Evolutionary conservation across 92 coral and sea anemone genomes (phyloP), one percentile per base, ranked within the genome.

Genomic region (Siderastrea siderea): DNA sequence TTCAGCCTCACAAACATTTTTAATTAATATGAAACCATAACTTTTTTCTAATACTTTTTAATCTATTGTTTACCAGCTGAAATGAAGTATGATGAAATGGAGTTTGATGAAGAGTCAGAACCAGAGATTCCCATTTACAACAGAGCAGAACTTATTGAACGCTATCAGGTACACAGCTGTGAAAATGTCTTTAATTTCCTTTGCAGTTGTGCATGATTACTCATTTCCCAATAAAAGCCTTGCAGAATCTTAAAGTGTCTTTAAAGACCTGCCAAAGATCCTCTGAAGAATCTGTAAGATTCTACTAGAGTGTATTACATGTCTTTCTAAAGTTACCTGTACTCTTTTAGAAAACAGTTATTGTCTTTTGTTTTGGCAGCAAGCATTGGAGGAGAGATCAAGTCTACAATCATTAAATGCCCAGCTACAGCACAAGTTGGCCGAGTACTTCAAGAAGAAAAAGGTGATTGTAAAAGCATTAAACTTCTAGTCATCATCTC

Each of bases 401-500:
- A 70, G 92, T 10, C 85, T 98, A 3, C 98, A 95, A 84, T 90
- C 99, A 43, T 90, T 94, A 16, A 98, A 98, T 91, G 92, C 96
- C 74, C 99, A 98, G 90, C 88, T 95, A 5, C 99, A 98, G 45
- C 98, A 98, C 88, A 95, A 96, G 87, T 78, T 98, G 78, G 99
- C 99, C 3, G 99, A 98, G 69, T 98, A 98, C 73, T 98, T 98
- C 91, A 95, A 85, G 84, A 98, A 98, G 90, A 98, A 98, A 80
- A 98, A 98, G 98, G 99, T 98, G 84, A 76, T 47, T 61, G 15
- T 55, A 9, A 16, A 26, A 47, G 0, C 38, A 26, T 26, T 26
- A 26, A 26, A 26, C 38, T 26, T 26, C 38, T 26, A 26, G 38
- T 26, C 38, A 26, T 26, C 38, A 26, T 26, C 38, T 26, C 38